Evolutionary conservation across 2,888 invertebrate species (phyloP).

Genomic region (Leptinotarsa juncta): DNA sequence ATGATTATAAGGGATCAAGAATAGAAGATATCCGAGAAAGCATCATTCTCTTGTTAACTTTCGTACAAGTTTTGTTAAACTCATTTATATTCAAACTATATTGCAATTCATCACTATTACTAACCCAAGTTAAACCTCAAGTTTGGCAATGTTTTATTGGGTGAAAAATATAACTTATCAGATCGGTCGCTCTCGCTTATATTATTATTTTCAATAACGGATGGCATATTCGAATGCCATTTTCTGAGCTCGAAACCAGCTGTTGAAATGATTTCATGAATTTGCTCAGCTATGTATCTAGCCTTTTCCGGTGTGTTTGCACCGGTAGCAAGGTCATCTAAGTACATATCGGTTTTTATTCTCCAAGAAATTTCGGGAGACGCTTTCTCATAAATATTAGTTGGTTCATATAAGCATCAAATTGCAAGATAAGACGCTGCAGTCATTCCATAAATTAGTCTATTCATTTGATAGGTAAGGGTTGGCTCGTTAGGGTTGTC

Average conservation of each 20-base stretch:
- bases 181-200: not conserved
- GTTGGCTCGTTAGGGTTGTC: slow-evolving; percentile 39
- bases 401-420: slow-evolving; percentile 44
- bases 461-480: slow-evolving; percentile 45
- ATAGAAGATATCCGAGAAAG: slow-evolving; percentile 36
- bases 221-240: not conserved
- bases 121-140: not conserved
- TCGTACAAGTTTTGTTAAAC: not conserved
- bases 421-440: slow-evolving; percentile 49
- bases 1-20: slow-evolving; percentile 36
- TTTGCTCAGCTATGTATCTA: slow-evolving; percentile 6
- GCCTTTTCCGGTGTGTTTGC: slow-evolving; percentile 39
- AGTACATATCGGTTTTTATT: slow-evolving; percentile 47
- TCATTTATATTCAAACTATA: slow-evolving; percentile 4
- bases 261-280: not conserved
- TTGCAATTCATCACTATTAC: not conserved
- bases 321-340: slow-evolving; percentile 53
- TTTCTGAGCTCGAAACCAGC: not conserved
- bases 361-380: slow-evolving; percentile 33
- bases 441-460: slow-evolving; percentile 56
- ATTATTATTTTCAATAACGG: not conserved
- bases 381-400: slow-evolving; percentile 38
- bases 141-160: not conserved
- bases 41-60: slow-evolving; percentile 27
- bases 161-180: slow-evolving; percentile 23